Evolutionary conservation across 2,888 invertebrate species (phyloP).

Genomic region (Hybos culiciformis): DNA sequence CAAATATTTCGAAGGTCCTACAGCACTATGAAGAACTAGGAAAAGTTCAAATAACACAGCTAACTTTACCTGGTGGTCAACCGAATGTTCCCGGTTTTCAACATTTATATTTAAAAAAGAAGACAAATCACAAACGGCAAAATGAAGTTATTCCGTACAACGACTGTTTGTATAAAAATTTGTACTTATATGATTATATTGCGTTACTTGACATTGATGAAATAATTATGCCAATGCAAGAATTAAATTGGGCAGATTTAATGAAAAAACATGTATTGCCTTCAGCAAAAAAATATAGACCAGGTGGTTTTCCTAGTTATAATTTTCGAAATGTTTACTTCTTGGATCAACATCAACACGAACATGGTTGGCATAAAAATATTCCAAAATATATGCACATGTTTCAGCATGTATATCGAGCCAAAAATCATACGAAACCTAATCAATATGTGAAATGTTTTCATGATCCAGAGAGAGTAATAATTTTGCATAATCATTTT

Average conservation of each 20-base stretch:
- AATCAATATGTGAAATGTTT: slow-evolving; percentile 90
- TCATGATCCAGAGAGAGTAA: slow-evolving; percentile 78
- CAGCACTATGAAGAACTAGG: slow-evolving; percentile 50
- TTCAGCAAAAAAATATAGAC: slow-evolving; percentile 38
- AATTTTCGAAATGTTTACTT: slow-evolving; percentile 89
- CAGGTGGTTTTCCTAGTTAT: slow-evolving; percentile 49
- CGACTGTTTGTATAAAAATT: slow-evolving; percentile 86
- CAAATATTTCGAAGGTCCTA: slow-evolving; percentile 72
- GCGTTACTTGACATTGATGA: slow-evolving; percentile 87
- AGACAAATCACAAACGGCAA: slow-evolving; percentile 84
- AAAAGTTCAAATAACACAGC: slow-evolving; percentile 59
- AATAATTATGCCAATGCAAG: slow-evolving; percentile 68
- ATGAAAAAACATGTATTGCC: slow-evolving; percentile 55
- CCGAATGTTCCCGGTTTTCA: slow-evolving; percentile 81
- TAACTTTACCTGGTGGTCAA: slow-evolving; percentile 77
- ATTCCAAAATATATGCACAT: slow-evolving; percentile 83
- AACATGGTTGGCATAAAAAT: slow-evolving; percentile 64
- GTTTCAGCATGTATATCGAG: slow-evolving; percentile 82
- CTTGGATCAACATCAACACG: slow-evolving; percentile 71
- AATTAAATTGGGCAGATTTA: slow-evolving; percentile 58
- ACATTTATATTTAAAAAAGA: slow-evolving; percentile 78
- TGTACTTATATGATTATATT: slow-evolving; percentile 79
- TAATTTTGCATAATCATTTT: slow-evolving; percentile 85
- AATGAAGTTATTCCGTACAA: slow-evolving; percentile 94
- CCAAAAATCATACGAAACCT: slow-evolving; percentile 82